Evolutionary conservation across 64 coral and sea anemone species (phyloP).

Genomic region (Actinia tenebrosa): DNA sequence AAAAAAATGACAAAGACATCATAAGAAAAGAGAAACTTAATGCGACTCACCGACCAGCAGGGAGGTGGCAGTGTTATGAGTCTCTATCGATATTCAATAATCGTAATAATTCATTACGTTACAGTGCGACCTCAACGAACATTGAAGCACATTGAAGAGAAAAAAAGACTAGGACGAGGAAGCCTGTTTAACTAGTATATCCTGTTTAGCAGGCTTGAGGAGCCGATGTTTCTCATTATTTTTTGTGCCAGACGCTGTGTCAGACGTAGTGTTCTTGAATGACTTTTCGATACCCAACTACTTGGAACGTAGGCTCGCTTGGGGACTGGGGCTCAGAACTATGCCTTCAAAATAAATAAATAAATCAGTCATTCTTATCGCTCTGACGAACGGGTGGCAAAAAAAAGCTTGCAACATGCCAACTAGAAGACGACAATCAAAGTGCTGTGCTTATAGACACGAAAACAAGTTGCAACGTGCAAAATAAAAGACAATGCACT

Average conservation of each 20-base stretch:
- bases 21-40: no score
- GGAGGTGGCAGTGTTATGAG: no score
- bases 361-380: background rate
- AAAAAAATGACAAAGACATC: no score
- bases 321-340: conserved; percentile 8
- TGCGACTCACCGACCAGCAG: no score
- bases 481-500: no score
- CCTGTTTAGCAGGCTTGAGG: no score
- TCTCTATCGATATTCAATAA: no score
- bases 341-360: background rate
- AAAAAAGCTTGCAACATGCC: background rate
- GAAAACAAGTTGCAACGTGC: no score
- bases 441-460: no score
- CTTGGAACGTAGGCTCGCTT: background rate
- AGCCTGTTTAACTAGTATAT: background rate
- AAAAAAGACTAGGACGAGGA: background rate
- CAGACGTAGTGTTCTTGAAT: conserved; percentile 4
- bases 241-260: background rate
- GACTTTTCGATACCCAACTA: conserved; percentile 8
- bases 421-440: no score
- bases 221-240: background rate
- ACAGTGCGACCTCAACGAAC: no score
- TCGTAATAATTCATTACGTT: no score
- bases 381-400: background rate
- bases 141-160: background rate